Evolutionary conservation across 2,888 invertebrate genomes (phyloP).

Genomic region (Tachina fera): DNA sequence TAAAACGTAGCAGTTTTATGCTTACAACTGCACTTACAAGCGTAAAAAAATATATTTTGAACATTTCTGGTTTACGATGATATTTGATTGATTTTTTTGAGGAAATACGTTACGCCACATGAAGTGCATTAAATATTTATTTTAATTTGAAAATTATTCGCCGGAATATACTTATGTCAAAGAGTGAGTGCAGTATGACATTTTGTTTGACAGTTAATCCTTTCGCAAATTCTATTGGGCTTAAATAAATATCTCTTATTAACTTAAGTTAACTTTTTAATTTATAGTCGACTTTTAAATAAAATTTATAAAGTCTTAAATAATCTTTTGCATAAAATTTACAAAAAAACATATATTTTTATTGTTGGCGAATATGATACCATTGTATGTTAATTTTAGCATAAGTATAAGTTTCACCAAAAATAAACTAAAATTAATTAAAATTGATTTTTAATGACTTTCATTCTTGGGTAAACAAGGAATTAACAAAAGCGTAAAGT

Average conservation of each 20-base stretch:
- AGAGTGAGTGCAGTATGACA: too few species aligned
- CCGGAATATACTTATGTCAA: too few species aligned
- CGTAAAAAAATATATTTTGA: background rate
- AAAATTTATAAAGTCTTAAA: background rate
- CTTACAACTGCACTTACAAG: background rate
- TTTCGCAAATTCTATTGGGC: too few species aligned
- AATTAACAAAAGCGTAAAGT: conserved; percentile 34
- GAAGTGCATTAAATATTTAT: background rate
- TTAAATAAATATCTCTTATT: background rate
- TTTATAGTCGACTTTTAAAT: background rate
- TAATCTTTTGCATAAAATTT: background rate
- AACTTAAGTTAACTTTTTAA: too few species aligned
- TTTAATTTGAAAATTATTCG: background rate
- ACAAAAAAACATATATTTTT: too few species aligned
- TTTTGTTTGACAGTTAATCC: too few species aligned
- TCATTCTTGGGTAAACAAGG: conserved; percentile 55
- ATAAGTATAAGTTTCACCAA: background rate
- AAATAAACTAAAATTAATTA: conserved; percentile 63
- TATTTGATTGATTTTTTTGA: background rate
- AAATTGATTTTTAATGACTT: conserved; percentile 71
- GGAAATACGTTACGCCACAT: too few species aligned
- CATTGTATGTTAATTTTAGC: background rate
- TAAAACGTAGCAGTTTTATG: background rate
- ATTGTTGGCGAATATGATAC: background rate
- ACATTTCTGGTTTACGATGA: background rate